A percentile compares a stretch with the other conserved stretches of the same genome.
Conservation (phyloP, 2,888 invertebrate genomes). For the Drosophila atripex region DNA sequence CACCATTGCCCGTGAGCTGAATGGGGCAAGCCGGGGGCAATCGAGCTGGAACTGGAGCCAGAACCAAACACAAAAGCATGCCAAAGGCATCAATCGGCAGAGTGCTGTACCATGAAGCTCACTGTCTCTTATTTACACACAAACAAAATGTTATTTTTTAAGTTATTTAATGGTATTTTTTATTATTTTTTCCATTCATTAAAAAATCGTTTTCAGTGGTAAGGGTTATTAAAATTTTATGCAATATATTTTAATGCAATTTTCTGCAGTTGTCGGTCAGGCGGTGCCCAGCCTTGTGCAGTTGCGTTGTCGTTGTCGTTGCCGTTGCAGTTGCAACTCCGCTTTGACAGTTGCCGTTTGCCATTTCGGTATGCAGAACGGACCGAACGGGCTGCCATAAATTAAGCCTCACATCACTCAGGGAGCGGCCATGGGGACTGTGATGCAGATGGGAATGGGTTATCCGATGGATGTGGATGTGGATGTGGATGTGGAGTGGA, state of each 20-base stretch:
- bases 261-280: constrained; percentile 32
- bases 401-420: constrained; percentile 63
- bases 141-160: not conserved
- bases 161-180: not conserved
- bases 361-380: constrained; percentile 53
- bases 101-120: constrained; percentile 37
- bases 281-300: not conserved
- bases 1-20: not conserved
- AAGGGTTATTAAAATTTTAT: not conserved
- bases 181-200: not conserved
- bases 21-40: constrained; percentile 27
- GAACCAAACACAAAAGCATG: constrained; percentile 50
- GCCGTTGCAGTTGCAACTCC: constrained; percentile 29
- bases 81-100: constrained; percentile 72
- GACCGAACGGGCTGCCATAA: constrained; percentile 50
- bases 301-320: not conserved
- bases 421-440: constrained; percentile 30
- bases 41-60: constrained; percentile 28
- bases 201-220: no score
- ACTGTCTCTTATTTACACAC: not conserved
- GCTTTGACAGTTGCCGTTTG: constrained; percentile 70
- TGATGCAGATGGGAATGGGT: not conserved
- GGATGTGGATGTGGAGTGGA: constrained; percentile 2
- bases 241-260: constrained; percentile 23
- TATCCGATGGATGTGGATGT: constrained; percentile 3